Evolutionary conservation across 2,888 invertebrate species (phyloP), one percentile per base, ranked within the genome.

Genomic region (Epsilonema sp.): DNA sequence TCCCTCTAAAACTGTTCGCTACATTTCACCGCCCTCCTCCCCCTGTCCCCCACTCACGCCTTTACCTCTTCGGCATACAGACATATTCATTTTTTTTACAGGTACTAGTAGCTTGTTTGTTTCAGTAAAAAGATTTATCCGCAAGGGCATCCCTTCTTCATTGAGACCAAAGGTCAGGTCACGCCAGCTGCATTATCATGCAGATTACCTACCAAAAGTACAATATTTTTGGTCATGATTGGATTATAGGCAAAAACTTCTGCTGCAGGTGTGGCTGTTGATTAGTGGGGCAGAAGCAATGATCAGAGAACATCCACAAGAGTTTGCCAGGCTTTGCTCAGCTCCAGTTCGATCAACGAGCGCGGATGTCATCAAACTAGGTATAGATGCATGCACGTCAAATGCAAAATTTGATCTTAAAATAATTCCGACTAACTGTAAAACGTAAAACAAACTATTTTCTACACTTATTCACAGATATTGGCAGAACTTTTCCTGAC

Each of bases 401-500:
- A n/a, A 43, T 20, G 25, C 43, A 26, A 11, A 13, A n/a, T 4
- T 16, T 19, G 41, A 26, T 44, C 25, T 52, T 53, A 37, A 38
- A 38, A 8, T n/a, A 13, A 16, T n/a, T 23, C 19, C n/a, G n/a
- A n/a, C n/a, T n/a, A n/a, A n/a, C n/a, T n/a, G n/a, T n/a, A n/a
- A n/a, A n/a, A n/a, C n/a, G n/a, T n/a, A n/a, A n/a, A n/a, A n/a
- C n/a, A n/a, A n/a, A n/a, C n/a, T n/a, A n/a, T n/a, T n/a, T n/a
- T n/a, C n/a, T n/a, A n/a, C n/a, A n/a, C n/a, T n/a, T n/a, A n/a
- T n/a, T n/a, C n/a, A n/a, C 50, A 63, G 89, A 89, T 73, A 71
- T 89, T 58, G 86, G 85, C 52, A 73, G 90, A 53, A 90, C 89
- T 51, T 90, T 87, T 71, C 89, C 89, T 46, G 87, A 89, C 65